Evolutionary conservation across 2,888 invertebrate species (phyloP).

Genomic region (Noctua pronuba): DNA sequence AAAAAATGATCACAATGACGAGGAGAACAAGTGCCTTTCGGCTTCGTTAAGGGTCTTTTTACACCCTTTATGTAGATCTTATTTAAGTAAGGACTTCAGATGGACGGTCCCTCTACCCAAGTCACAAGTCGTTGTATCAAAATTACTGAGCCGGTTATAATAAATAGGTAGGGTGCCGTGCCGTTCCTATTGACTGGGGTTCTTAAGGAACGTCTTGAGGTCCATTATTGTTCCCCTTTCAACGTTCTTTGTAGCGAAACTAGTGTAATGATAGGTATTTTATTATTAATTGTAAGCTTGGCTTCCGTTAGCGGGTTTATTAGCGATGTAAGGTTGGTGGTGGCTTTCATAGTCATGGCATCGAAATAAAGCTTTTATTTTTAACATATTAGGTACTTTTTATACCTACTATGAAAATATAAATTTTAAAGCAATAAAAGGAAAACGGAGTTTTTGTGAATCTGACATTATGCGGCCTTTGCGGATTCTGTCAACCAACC

Average conservation of each 20-base stretch:
- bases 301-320: not conserved
- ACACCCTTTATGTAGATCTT: too few species aligned
- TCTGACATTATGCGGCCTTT: too few species aligned
- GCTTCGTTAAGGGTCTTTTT: too few species aligned
- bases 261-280: constrained; percentile 18
- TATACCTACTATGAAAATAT: too few species aligned
- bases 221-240: constrained; percentile 16
- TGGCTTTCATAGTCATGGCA: not conserved
- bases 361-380: too few species aligned
- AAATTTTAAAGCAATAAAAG: too few species aligned
- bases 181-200: constrained; percentile 3
- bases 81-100: too few species aligned
- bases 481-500: too few species aligned
- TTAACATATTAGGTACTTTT: too few species aligned
- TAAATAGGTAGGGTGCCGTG: constrained; percentile 24
- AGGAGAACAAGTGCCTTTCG: too few species aligned
- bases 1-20: too few species aligned
- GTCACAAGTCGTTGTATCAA: constrained; percentile 32
- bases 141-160: constrained; percentile 41
- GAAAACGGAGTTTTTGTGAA: too few species aligned
- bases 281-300: constrained; percentile 1
- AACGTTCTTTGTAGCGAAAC: constrained; percentile 11
- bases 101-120: not conserved
- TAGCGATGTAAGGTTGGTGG: constrained; percentile 2
- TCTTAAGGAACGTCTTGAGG: constrained; percentile 8